Conservation (phyloP, 2,797 vertebrate species). For the Xenentodon cancila region DNA sequence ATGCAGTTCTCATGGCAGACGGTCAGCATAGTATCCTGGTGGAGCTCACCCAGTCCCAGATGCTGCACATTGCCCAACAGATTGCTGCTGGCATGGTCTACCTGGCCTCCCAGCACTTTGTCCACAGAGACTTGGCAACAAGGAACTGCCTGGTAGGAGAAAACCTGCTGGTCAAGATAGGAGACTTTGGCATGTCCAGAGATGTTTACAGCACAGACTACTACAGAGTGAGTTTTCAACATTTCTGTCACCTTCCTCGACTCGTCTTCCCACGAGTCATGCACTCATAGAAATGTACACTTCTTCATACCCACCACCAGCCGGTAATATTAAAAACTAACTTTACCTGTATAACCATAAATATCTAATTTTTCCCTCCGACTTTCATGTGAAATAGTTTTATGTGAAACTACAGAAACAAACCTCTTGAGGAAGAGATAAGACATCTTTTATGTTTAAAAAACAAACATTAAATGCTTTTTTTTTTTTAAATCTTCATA, state of each 20-base stretch:
- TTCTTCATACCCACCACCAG: not conserved
- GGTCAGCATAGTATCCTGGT: slow-evolving; percentile 87
- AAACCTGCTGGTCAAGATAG: slow-evolving; percentile 97
- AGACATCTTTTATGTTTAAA: slow-evolving; percentile 22
- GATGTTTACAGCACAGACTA: slow-evolving; percentile 99
- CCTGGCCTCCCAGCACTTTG: slow-evolving; percentile 98
- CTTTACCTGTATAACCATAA: not conserved
- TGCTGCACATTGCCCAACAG: slow-evolving; percentile 98
- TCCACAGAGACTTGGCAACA: slow-evolving; percentile 97
- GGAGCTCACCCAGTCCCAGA: slow-evolving; percentile 97
- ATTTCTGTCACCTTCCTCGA: slow-evolving; percentile 7
- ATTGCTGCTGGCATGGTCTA: slow-evolving; percentile 99
- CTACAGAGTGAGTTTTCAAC: slow-evolving; percentile 87
- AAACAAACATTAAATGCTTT: slow-evolving; percentile 74
- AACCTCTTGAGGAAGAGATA: slow-evolving; percentile 40
- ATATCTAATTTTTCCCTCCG: slow-evolving; percentile 4
- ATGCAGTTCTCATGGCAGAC: slow-evolving; percentile 95
- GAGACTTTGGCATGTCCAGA: slow-evolving; percentile 99
- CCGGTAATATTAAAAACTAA: not conserved
- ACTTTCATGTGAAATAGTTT: slow-evolving; percentile 47
- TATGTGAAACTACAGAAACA: slow-evolving; percentile 45
- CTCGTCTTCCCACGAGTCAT: not conserved
- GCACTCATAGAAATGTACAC: not conserved
- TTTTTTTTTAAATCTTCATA: slow-evolving; percentile 66
- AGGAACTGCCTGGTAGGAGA: slow-evolving; percentile 98